A percentile compares a stretch with the other conserved stretches of the same genome.
Conservation (phyloP, 2,113 vertebrate genomes). For the Corythoichthys intestinalis region DNA sequence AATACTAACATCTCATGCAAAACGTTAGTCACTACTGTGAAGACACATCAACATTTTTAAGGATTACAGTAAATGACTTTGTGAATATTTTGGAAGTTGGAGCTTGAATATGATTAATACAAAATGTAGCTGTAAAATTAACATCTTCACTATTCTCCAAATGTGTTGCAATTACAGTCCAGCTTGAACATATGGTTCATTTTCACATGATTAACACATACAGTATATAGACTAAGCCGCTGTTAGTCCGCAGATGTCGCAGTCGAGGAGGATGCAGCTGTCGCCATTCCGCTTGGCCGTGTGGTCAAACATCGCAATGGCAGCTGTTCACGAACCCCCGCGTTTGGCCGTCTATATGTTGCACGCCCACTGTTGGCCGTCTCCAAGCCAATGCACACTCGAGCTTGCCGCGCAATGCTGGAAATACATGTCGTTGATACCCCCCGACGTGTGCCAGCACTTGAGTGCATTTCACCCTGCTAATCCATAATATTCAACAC, state of each 20-base stretch:
- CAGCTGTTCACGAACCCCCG: constrained; percentile 65
- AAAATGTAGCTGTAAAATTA: not conserved
- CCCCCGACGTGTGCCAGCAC: constrained; percentile 44
- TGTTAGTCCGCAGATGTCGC: constrained; percentile 46
- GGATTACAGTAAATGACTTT: not conserved
- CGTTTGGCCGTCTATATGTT: constrained; percentile 1
- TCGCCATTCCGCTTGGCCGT: constrained; percentile 38
- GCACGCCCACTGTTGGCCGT: not conserved
- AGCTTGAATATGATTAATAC: not conserved
- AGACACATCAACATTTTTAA: not conserved
- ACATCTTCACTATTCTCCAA: not conserved
- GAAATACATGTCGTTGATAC: constrained; percentile 52
- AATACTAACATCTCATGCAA: no score
- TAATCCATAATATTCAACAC: constrained; percentile 50
- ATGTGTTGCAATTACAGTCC: not conserved
- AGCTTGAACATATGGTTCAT: not conserved
- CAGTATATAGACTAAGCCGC: not conserved
- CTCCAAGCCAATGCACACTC: not conserved
- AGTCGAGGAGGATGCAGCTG: constrained; percentile 59
- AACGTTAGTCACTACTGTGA: not conserved
- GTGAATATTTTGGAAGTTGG: not conserved
- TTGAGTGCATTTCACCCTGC: constrained; percentile 39
- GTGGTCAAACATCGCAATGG: constrained; percentile 56
- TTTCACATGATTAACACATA: not conserved
- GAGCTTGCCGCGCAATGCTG: not conserved